A percentile compares a stretch with the other conserved stretches of the same genome.
Conservation (phyloP, 2,888 invertebrate genomes). For the Sthenelais limicola region DNA sequence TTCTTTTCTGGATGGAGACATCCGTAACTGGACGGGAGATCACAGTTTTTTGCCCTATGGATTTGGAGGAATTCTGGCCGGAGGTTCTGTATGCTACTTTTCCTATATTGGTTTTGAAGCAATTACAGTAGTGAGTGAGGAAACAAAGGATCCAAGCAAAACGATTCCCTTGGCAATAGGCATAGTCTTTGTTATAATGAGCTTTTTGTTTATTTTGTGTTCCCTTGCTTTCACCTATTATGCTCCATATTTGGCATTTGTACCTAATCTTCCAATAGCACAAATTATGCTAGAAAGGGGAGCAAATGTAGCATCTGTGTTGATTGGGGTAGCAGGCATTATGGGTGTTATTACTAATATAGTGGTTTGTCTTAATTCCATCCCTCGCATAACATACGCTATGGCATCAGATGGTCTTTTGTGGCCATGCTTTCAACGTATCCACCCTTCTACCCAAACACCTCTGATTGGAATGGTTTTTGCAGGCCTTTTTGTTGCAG, state of each 20-base stretch:
- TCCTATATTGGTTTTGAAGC: constrained; percentile 21
- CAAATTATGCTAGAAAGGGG: neutral
- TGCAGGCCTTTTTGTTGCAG: neutral
- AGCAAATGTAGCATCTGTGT: neutral
- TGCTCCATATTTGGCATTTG: neutral
- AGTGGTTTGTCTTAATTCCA: neutral
- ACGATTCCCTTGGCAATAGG: constrained; percentile 4
- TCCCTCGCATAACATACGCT: constrained; percentile 9
- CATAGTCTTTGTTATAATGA: neutral
- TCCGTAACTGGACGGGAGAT: neutral
- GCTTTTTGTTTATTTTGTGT: neutral
- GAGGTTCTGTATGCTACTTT: constrained; percentile 4
- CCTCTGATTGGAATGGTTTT: constrained; percentile 2
- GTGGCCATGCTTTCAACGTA: neutral
- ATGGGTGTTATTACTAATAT: constrained; percentile 5
- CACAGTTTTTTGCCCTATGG: constrained; percentile 15
- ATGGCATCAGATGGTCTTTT: constrained; percentile 14
- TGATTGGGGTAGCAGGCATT: neutral
- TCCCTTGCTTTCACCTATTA: constrained; percentile 9
- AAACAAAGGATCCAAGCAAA: constrained; percentile 5
- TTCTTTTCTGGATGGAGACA: neutral
- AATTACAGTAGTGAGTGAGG: constrained; percentile 12
- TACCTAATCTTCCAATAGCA: neutral
- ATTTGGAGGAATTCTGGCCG: neutral
- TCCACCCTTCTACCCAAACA: neutral